phyloP scores from a whole-genome alignment of 2,797 vertebrate species.

The Zenarchopterus dispar region DNA sequence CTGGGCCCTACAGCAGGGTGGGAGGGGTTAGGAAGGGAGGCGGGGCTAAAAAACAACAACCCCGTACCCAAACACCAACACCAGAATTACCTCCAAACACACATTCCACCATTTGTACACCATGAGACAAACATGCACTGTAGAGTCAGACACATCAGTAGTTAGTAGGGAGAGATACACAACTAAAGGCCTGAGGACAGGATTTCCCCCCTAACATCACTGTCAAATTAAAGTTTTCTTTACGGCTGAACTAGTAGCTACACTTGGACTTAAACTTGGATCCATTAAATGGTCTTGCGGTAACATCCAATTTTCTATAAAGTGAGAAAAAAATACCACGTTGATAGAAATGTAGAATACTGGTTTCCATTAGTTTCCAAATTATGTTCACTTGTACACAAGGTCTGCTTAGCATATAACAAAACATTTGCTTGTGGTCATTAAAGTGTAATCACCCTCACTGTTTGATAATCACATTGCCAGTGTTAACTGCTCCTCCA shows the following conservation, averaged over 20 bases:
- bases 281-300: no score
- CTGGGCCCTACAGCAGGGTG: constrained; percentile 78
- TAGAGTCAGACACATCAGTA: constrained; percentile 36
- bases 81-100: constrained; percentile 50
- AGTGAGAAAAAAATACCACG: no score
- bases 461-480: no score
- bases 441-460: no score
- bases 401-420: no score
- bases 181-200: constrained; percentile 50
- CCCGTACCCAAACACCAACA: constrained; percentile 54
- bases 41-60: constrained; percentile 59
- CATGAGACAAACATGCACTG: constrained; percentile 54
- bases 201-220: constrained; percentile 38
- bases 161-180: constrained; percentile 46
- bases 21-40: constrained; percentile 65
- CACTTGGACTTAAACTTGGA: no score
- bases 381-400: no score
- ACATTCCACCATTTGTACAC: constrained; percentile 25
- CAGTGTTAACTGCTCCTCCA: no score
- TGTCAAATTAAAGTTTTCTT: constrained; percentile 14
- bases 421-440: no score
- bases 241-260: background rate
- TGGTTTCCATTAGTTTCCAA: no score
- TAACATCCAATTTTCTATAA: no score
- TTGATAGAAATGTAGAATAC: no score